phyloP scores from a whole-genome alignment of 2,113 vertebrate genomes.

The Anolis carolinensis region DNA sequence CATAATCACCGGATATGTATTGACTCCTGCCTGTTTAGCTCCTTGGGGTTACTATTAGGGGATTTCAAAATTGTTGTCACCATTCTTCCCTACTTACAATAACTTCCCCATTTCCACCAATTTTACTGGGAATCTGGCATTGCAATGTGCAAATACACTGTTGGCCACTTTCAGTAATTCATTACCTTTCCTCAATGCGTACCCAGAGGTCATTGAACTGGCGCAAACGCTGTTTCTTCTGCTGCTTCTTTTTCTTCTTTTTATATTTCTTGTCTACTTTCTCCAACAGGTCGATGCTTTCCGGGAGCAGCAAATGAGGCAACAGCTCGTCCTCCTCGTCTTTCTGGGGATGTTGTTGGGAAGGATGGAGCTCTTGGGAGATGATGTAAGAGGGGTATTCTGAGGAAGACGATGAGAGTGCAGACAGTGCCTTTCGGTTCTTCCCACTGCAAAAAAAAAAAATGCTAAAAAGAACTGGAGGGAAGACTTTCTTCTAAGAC shows the following conservation, averaged over 20 bases:
- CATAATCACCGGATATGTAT: too few species aligned
- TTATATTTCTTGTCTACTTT: slow-evolving; percentile 78
- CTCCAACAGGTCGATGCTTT: slow-evolving; percentile 73
- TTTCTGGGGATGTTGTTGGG: background rate
- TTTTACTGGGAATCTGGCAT: too few species aligned
- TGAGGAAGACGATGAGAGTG: slow-evolving; percentile 18
- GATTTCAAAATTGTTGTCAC: too few species aligned
- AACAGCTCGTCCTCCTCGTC: slow-evolving; percentile 72
- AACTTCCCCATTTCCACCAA: too few species aligned
- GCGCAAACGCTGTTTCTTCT: slow-evolving; percentile 76
- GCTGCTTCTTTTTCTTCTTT: slow-evolving; percentile 78
- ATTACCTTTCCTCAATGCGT: slow-evolving; percentile 84
- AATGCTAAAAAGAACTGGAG: slow-evolving; percentile 21
- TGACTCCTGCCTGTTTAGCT: too few species aligned
- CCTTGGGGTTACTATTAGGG: too few species aligned
- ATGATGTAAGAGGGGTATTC: slow-evolving; percentile 28
- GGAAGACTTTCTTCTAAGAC: background rate
- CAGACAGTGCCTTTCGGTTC: slow-evolving; percentile 19
- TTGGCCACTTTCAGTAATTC: background rate
- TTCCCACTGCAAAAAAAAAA: slow-evolving; percentile 41
- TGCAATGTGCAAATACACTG: too few species aligned
- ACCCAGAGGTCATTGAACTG: slow-evolving; percentile 89
- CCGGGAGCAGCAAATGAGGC: slow-evolving; percentile 69
- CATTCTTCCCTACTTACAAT: too few species aligned
- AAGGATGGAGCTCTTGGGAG: slow-evolving; percentile 43